These are phyloP conservation scores for Deilephila elpenor DNA, from an alignment of 2,888 invertebrate species.

Conservation along the genomic window DNA sequence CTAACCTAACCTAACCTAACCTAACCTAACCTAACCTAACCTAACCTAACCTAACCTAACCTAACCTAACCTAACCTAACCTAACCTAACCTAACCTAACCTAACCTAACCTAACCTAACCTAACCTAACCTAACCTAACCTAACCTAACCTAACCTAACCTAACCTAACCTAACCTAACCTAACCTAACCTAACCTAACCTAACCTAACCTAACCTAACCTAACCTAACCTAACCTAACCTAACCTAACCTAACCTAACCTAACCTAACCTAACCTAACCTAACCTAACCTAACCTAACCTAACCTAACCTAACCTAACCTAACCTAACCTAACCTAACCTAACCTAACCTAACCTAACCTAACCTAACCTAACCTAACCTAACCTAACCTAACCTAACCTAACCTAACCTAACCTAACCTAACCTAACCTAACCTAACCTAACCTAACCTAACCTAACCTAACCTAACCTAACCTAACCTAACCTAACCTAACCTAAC, in stretches of 20 bases:
- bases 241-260: constrained; percentile 32
- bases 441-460: constrained; percentile 33
- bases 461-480: constrained; percentile 35
- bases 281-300: constrained; percentile 35
- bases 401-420: constrained; percentile 31
- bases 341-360: constrained; percentile 36
- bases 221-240: constrained; percentile 34
- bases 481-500: constrained; percentile 36
- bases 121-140: too few species aligned
- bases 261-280: constrained; percentile 33
- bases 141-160: background rate
- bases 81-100: too few species aligned
- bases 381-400: constrained; percentile 29
- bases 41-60: too few species aligned
- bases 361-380: constrained; percentile 29
- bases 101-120: too few species aligned
- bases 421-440: constrained; percentile 39
- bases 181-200: constrained; percentile 7
- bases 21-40: too few species aligned
- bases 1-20: too few species aligned
- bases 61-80: too few species aligned
- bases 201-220: constrained; percentile 31
- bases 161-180: too few species aligned
- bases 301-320: constrained; percentile 36
- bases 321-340: constrained; percentile 33